Conservation (phyloP, 2,797 vertebrate genomes). For the Sandelia bainsii region DNA sequence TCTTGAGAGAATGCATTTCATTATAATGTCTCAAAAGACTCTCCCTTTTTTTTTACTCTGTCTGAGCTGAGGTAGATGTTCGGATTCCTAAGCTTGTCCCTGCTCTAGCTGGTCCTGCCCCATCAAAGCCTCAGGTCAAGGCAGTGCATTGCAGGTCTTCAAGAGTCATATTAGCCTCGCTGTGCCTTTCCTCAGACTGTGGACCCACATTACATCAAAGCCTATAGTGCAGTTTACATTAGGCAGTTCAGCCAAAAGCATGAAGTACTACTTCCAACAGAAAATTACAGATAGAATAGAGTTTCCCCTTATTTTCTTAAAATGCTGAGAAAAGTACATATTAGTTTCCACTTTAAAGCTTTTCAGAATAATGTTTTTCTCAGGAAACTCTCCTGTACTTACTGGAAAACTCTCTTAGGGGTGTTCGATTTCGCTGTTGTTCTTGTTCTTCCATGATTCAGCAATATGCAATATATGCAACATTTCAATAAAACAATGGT, state of each 20-base stretch:
- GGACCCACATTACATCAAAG: conserved; percentile 23
- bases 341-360: conserved; percentile 8
- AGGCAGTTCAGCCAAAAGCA: background rate
- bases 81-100: conserved; percentile 45
- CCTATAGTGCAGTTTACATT: conserved; percentile 33
- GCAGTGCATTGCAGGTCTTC: conserved; percentile 20
- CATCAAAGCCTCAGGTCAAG: conserved; percentile 24
- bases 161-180: conserved; percentile 21
- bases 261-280: conserved; percentile 10
- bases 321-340: conserved; percentile 26
- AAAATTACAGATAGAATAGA: conserved; percentile 18
- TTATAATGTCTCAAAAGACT: conserved; percentile 25
- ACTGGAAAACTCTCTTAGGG: conserved; percentile 17
- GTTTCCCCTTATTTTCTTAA: background rate
- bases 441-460: conserved; percentile 71
- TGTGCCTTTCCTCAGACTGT: conserved; percentile 5
- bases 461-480: conserved; percentile 15
- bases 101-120: conserved; percentile 24
- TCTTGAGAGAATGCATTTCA: conserved; percentile 20
- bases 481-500: conserved; percentile 35
- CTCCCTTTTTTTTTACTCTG: conserved; percentile 9
- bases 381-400: conserved; percentile 48
- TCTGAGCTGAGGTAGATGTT: conserved; percentile 37
- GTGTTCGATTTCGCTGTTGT: conserved; percentile 48
- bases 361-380: conserved; percentile 44